Conservation (phyloP, 2,888 invertebrate species). For the Synergus umbraculus region DNA sequence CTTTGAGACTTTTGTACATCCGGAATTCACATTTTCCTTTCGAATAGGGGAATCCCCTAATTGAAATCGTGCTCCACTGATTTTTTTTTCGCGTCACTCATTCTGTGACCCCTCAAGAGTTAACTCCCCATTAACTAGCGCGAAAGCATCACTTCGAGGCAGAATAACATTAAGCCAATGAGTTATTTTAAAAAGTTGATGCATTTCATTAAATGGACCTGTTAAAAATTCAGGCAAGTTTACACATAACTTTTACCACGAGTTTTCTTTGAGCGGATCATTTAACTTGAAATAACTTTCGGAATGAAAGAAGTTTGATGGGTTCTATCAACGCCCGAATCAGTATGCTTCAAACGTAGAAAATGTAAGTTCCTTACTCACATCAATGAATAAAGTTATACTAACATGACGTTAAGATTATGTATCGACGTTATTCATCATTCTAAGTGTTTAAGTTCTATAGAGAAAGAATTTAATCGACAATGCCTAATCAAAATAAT, state of each 20-base stretch:
- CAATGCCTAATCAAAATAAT: too few relatives aligned
- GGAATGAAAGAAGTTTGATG: too few relatives aligned
- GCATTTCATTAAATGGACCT: background rate
- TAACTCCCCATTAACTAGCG: background rate
- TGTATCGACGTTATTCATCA: background rate
- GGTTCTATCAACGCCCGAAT: too few relatives aligned
- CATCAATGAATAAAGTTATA: background rate
- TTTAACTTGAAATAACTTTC: background rate
- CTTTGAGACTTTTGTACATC: conserved; percentile 37
- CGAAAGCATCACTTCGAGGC: background rate
- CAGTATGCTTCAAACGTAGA: background rate
- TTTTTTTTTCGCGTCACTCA: background rate
- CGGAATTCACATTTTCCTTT: conserved; percentile 1
- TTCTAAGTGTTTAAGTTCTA: too few relatives aligned
- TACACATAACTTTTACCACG: background rate
- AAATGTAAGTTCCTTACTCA: background rate
- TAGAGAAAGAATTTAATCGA: too few relatives aligned
- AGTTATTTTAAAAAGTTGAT: too few relatives aligned
- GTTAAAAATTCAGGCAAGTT: background rate
- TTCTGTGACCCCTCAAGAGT: background rate
- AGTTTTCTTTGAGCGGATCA: background rate
- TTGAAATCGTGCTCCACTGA: background rate
- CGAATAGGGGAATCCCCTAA: background rate
- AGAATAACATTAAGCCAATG: background rate
- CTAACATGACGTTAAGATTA: background rate